These are phyloP conservation scores for Anorthoa munda DNA, from an alignment of 2,888 invertebrate genomes.

Conservation along the genomic window DNA sequence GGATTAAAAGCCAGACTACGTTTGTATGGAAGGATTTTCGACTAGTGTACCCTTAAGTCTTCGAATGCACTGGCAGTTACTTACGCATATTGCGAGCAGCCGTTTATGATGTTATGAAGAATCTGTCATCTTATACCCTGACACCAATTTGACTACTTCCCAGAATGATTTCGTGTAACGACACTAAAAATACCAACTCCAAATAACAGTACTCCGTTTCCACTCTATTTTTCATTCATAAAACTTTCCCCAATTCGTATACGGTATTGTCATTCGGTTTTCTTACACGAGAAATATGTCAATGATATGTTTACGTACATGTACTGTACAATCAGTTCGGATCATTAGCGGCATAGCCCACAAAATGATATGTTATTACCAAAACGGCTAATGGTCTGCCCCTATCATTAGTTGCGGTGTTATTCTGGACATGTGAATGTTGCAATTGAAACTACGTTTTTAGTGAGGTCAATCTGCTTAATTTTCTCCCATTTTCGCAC, in stretches of 20 bases:
- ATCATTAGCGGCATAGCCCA: slow-evolving; percentile 67
- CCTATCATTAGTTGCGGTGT: slow-evolving; percentile 27
- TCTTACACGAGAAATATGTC: slow-evolving; percentile 57
- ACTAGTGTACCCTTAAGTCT: too few species aligned
- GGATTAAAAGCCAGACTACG: too few species aligned
- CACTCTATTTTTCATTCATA: slow-evolving; percentile 2
- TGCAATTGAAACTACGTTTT: neutral
- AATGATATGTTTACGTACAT: slow-evolving; percentile 46
- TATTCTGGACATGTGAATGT: slow-evolving; percentile 29
- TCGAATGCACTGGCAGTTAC: neutral
- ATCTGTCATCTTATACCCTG: slow-evolving; percentile 28
- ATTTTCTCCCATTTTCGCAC: neutral
- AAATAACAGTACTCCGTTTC: neutral
- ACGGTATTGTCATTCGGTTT: slow-evolving; percentile 40
- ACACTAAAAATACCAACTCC: neutral
- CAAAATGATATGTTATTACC: slow-evolving; percentile 65
- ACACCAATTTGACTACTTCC: neutral
- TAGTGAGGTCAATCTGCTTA: neutral
- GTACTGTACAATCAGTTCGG: slow-evolving; percentile 38
- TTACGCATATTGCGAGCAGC: neutral
- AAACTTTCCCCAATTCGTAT: slow-evolving; percentile 55
- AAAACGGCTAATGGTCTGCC: slow-evolving; percentile 39
- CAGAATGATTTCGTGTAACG: neutral
- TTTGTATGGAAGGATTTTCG: too few species aligned
- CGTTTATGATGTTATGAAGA: slow-evolving; percentile 3